A percentile compares a stretch with the other conserved stretches of the same genome.
These are phyloP conservation scores for Acanthosepion esculentum DNA, from an alignment of 2,888 invertebrate genomes.

Conservation along the genomic window DNA sequence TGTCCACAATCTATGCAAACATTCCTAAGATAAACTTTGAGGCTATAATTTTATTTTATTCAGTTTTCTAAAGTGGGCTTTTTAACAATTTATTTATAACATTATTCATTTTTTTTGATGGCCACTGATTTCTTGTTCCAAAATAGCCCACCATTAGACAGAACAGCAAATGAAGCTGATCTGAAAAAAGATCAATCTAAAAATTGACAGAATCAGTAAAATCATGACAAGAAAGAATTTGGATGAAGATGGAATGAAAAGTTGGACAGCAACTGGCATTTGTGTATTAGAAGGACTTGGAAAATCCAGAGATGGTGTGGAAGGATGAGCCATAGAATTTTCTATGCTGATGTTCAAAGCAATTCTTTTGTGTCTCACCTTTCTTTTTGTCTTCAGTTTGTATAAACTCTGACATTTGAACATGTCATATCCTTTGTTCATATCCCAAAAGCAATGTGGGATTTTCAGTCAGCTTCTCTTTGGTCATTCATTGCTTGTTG, in stretches of 20 bases:
- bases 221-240: too few species aligned
- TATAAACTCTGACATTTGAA: conserved; percentile 33
- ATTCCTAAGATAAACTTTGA: too few species aligned
- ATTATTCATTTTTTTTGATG: too few species aligned
- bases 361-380: background rate
- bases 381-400: background rate
- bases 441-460: background rate
- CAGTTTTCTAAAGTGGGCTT: too few species aligned
- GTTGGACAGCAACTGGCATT: background rate
- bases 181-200: too few species aligned
- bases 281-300: background rate
- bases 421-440: background rate
- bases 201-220: too few species aligned
- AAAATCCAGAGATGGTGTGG: background rate
- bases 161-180: too few species aligned
- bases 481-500: background rate
- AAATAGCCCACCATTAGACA: too few species aligned
- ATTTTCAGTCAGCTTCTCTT: background rate
- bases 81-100: too few species aligned
- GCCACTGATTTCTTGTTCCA: too few species aligned
- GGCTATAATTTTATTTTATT: too few species aligned
- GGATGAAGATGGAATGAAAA: background rate
- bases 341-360: background rate
- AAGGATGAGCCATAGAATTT: background rate
- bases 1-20: too few species aligned